Conservation (phyloP, 2,113 vertebrate genomes). For the Egretta garzetta region DNA sequence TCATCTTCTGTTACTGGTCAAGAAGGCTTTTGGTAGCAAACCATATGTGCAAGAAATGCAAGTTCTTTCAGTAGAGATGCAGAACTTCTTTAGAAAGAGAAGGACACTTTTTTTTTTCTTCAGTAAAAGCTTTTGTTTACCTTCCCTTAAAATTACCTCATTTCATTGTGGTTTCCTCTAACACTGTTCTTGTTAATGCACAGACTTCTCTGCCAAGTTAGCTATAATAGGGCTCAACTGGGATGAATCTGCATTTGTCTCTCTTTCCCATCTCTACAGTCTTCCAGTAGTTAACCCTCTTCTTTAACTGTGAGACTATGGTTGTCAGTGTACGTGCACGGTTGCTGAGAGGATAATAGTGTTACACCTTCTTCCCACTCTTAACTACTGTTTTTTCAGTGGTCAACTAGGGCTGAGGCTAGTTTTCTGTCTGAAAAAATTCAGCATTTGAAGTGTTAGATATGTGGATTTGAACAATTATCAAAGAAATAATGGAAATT, state of each 20-base stretch:
- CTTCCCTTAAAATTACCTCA: background rate
- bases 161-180: background rate
- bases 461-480: background rate
- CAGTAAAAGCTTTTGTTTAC: background rate
- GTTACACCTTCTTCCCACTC: background rate
- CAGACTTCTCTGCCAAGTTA: background rate
- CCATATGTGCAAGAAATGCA: background rate
- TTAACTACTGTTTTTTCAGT: background rate
- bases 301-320: background rate
- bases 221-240: background rate
- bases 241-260: background rate
- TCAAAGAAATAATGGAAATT: background rate
- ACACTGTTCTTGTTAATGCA: background rate
- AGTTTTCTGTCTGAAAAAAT: background rate
- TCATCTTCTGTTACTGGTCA: background rate
- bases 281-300: background rate
- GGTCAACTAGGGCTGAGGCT: background rate
- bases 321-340: background rate
- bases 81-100: background rate
- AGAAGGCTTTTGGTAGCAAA: background rate
- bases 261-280: background rate
- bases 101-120: background rate
- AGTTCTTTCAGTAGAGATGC: background rate
- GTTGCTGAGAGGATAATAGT: background rate
- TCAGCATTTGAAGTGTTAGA: background rate